Evolutionary conservation across 2,113 vertebrate genomes (phyloP), one percentile per base, ranked within the genome.

Genomic region (Anhinga anhinga): DNA sequence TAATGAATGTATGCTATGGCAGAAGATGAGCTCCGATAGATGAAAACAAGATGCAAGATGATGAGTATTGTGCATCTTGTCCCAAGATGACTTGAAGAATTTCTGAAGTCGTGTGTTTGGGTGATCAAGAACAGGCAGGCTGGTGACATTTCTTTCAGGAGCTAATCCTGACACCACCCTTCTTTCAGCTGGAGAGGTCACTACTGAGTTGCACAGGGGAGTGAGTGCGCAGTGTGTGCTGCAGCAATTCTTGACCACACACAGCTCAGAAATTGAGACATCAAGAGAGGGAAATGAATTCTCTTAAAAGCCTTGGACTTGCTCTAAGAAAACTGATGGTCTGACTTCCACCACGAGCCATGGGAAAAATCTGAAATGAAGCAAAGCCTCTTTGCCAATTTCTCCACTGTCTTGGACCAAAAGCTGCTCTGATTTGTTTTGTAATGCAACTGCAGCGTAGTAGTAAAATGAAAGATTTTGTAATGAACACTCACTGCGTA

Each of bases 171-270:
- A 78, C 90, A 94, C 58, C 84, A 86, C 78, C 77, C 66, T 40
- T 40, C 58, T 96, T 96, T 95, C 89, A 87, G 78, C 91, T 97
- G 91, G 96, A 97, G 94, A 87, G 86, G 95, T 94, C 91, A 82
- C 89, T 95, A 66, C 89, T 93, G 97, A 93, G 89, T 95, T 96
- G 79, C 86, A 90, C 53, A 61, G 58, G 70, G 86, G 58, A 85
- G 38, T 14, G 77, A 93, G 70, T 13, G 62, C 3, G 2, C 40
- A 47, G 65, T 27, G 47, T 72, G 47, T 71, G 47, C 85, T 0
- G 1, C 62, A 77, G 53, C 53, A 70, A 15, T 53, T 65, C 70
- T 90, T 96, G 86, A 91, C 91, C 81, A 56, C 78, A 80, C 66
- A 59, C 81, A 81, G 67, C 58, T 95, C 86, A 80, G 82, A 66